Base-by-base conservation (phyloP, 2,113 vertebrate species). In the Abramis brama region DNA sequence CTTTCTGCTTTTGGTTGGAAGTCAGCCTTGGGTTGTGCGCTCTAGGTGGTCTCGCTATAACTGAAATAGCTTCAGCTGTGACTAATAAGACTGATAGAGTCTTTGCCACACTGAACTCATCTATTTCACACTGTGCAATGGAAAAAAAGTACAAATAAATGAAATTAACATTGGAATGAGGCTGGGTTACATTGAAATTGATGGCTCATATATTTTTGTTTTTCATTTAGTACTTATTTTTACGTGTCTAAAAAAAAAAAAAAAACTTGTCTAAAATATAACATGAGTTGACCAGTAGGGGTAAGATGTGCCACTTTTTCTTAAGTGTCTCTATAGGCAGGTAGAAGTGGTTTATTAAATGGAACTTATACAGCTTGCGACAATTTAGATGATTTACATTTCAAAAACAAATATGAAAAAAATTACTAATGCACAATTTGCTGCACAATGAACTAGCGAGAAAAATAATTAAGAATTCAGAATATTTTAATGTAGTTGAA, bases 1-100 rank as follows among this genome's bases (percentile, higher is more conserved):
- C 57, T 17, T 23, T 33, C 33, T 36, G 52, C 30, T 23, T 79
- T 57, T 23, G 77, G 77, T 59, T 60, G 25, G 77, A 30, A 45
- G 79, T 66, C 79, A 30, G 79, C 59, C 9, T 30, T 81, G 39
- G 79, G 39, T 81, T 81, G 39, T 66, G 79, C 43, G 15, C 79
- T 27, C 79, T 66, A 50, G 79, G 79, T 50, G 79, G 60, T 81
- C 60, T 64, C 79, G 43, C 79, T 66, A 66, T 50, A 50, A 81
- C 60, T 50, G 36, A 81, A 81, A 66, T 66, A 27, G 79, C 60
- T 81, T 81, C 60, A 25, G 25, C 43, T 81, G 79, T 66, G 79
- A 81, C 79, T 81, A 81, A 81, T 81, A 81, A 66, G 60, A 64
- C 79, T 64, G 60, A 81, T 81, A 47, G 23, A 81, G 79, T 27